phyloP scores from a whole-genome alignment of 2,113 vertebrate species.

The Cettia cetti region DNA sequence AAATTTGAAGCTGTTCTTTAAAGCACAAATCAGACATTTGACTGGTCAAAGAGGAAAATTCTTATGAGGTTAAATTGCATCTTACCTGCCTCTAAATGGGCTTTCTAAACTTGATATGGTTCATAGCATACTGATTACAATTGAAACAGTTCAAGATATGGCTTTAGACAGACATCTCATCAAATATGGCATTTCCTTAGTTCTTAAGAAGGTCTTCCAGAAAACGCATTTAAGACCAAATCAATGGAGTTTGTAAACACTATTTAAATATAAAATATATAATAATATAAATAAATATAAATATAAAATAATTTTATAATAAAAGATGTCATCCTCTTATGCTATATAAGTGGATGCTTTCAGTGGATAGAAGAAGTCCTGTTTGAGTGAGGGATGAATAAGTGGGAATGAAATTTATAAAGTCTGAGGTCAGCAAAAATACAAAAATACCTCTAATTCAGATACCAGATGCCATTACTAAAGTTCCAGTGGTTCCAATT shows the following conservation, averaged over 20 bases:
- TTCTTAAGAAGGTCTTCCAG: not conserved
- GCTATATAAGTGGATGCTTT: not conserved
- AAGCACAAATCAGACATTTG: not conserved
- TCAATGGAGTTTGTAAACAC: not conserved
- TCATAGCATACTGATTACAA: not conserved
- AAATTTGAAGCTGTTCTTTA: not conserved
- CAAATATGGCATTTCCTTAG: not conserved
- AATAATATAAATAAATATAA: not conserved
- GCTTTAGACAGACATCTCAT: not conserved
- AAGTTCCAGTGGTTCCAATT: not conserved
- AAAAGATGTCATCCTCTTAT: not conserved
- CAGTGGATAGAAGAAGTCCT: not conserved
- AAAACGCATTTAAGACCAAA: not conserved
- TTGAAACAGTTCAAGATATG: not conserved
- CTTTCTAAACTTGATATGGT: not conserved
- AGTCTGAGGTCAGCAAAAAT: not conserved
- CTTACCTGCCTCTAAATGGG: not conserved
- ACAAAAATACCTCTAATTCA: not conserved
- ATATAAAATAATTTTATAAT: not conserved
- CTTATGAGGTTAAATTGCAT: not conserved
- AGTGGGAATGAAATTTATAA: not conserved
- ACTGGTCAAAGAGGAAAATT: not conserved
- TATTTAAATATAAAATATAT: not conserved
- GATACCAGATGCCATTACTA: not conserved
- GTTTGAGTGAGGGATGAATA: not conserved